These are phyloP conservation scores for Allygus modestus DNA, from an alignment of 2,888 invertebrate species.

Conservation along the genomic window DNA sequence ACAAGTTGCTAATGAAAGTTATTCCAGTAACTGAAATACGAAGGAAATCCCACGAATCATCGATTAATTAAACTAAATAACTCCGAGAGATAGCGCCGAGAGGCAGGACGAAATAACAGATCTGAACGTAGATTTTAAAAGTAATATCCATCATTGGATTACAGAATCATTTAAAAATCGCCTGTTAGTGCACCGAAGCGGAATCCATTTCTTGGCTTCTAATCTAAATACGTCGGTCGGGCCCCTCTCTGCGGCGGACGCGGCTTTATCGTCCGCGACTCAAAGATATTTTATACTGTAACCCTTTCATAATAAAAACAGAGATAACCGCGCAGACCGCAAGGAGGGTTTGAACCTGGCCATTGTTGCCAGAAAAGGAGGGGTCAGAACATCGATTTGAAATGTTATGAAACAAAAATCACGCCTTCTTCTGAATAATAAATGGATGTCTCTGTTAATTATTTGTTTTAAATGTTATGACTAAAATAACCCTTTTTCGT, in stretches of 20 bases:
- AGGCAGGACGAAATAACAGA: neutral
- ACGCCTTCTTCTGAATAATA: too few relatives aligned
- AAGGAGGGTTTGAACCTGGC: neutral
- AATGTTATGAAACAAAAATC: neutral
- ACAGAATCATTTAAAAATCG: constrained; percentile 53
- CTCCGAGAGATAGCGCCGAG: neutral
- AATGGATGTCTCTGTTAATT: too few relatives aligned
- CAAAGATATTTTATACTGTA: constrained; percentile 49
- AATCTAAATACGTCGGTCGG: constrained; percentile 33
- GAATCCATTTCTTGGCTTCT: constrained; percentile 49
- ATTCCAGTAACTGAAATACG: neutral
- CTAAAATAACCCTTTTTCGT: too few relatives aligned
- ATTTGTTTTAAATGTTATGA: too few relatives aligned
- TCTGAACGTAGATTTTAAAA: constrained; percentile 38
- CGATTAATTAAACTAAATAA: neutral
- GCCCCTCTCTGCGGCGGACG: neutral
- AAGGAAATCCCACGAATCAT: neutral
- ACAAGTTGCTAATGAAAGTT: neutral
- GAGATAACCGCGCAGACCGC: constrained; percentile 38
- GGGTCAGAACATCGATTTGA: neutral
- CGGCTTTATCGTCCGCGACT: constrained; percentile 24
- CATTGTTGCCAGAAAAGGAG: neutral
- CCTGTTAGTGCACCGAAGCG: constrained; percentile 34
- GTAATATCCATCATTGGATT: constrained; percentile 57
- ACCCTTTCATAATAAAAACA: constrained; percentile 53